phyloP scores from a whole-genome alignment of 2,888 invertebrate genomes.

The Caenorhabditis parvicauda region DNA sequence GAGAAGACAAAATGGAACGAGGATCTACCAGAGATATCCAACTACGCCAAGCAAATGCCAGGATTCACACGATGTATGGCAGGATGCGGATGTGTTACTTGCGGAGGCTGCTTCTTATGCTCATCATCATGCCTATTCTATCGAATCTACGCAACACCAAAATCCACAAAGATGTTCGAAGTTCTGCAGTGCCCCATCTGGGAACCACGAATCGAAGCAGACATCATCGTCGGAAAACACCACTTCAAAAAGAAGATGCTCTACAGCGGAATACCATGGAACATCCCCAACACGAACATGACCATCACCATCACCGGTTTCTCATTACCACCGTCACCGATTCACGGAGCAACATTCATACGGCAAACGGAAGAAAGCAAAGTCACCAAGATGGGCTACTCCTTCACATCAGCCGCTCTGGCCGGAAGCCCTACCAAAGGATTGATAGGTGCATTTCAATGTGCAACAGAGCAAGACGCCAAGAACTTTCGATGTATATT shows the following conservation, averaged over 20 bases:
- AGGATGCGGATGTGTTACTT: slow-evolving; percentile 8
- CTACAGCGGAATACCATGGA: not conserved
- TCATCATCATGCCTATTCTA: slow-evolving; percentile 14
- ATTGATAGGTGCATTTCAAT: too few relatives aligned
- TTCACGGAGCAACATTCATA: slow-evolving; percentile 5
- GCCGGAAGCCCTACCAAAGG: too few relatives aligned
- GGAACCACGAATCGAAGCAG: not conserved
- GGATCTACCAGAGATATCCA: slow-evolving; percentile 6
- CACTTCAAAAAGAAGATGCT: not conserved
- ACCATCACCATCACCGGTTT: not conserved
- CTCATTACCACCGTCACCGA: not conserved
- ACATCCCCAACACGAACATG: slow-evolving; percentile 2
- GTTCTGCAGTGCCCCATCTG: slow-evolving; percentile 7
- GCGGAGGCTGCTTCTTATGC: slow-evolving; percentile 8
- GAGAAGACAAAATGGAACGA: not conserved
- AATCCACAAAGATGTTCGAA: slow-evolving; percentile 4
- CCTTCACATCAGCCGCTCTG: too few relatives aligned
- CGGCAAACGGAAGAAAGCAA: too few relatives aligned
- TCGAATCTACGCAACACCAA: slow-evolving; percentile 10
- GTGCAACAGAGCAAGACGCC: too few relatives aligned
- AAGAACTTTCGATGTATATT: too few relatives aligned
- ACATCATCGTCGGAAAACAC: not conserved
- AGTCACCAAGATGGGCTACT: too few relatives aligned
- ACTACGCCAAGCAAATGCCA: not conserved
- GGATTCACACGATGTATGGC: slow-evolving; percentile 11